Base-by-base conservation (phyloP, 2,797 vertebrate species). In the Poecilia velifera region DNA sequence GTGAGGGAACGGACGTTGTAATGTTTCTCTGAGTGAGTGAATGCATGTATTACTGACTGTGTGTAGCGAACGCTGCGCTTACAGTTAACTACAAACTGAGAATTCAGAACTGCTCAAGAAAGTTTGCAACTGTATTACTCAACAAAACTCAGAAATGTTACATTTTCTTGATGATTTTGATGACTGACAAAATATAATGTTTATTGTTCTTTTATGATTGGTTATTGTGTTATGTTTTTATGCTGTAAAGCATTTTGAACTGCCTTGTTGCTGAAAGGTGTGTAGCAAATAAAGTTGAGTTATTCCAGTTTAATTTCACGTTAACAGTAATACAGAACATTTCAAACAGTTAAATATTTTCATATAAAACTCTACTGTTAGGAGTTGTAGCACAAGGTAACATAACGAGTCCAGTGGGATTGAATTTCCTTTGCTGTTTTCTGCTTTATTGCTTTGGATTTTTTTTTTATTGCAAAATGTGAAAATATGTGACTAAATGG, bases 1-100 rank as follows among this genome's bases (percentile, higher is more conserved):
- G 81, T 85, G 79, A 43, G 72, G 0, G 55, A 74, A 66, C 84
- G 41, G 72, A 68, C 46, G 14, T 43, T 1, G 2, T n/a, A n/a
- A 43, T 70, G 64, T 25, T 22, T 25, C 20, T 82, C 10, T 45
- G 10, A 78, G 49, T 76, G 18, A n/a, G 31, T 41, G 14, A n/a
- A 28, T 41, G 22, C 46, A 64, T n/a, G 22, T 80, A 22, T 8
- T 39, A 45, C 2, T 57, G 8, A 46, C 8, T 41, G 36, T 41
- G 36, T 41, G 20, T 25, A 5, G 18, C 10, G 64, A 25, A 22
- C 22, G 36, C 36, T 41, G 36, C 8, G 25, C 39, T 72, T 18
- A 1, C 34, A 12, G 53, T 10, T 75, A 34, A 62, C 9, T 51
- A n/a, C 34, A 0, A 16, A n/a, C 28, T 1, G 68, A 77, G 1